Base-by-base conservation (phyloP, 2,888 invertebrate genomes). In the Theodoxus fluviatilis region DNA sequence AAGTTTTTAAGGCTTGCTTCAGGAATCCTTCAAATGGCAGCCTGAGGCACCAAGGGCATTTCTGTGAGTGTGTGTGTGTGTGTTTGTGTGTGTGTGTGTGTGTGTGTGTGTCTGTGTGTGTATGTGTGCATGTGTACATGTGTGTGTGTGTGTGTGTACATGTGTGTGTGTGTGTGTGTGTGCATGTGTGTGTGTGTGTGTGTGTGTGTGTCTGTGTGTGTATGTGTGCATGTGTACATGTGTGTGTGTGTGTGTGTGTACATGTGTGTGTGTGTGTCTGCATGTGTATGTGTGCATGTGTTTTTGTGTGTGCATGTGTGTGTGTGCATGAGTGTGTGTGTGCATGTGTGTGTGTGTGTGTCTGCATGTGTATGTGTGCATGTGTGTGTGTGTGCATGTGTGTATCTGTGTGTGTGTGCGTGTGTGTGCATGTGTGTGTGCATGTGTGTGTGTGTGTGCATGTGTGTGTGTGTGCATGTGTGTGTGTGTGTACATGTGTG, bases 121-220 rank as follows among this genome's bases (percentile, higher is more conserved):
- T 67, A 9, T 9, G 18, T 9, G 25, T 52, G 4, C 18, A 9
- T 52, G 18, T 52, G 25, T 52, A 52, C 25, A 3, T 52, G 2
- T 52, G 2, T 52, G 25, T 52, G 25, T 52, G 25, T 52, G 25
- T 18, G 18, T 18, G 25, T 18, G 25, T 52, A 4, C 25, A 52
- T 52, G 15, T 37, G 33, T 49, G 28, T 47, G 22, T 47, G 28
- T 49, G 22, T 28, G 37, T 22, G n/a, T 40, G n/a, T 66, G 66
- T 43, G 38, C 47, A 31, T 9, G 38, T 66, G 47, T 40, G 38
- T 66, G 47, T 66, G 25, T 66, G 47, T 25, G 25, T 66, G 28
- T 25, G 38, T 66, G 28, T 47, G n/a, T 66, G 47, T 66, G n/a
- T 66, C 28, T 66, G n/a, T 66, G 47, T 66, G n/a, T 67, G 33